Conservation (phyloP, 1,140 invertebrate species). For the Cotesia chilonis region DNA sequence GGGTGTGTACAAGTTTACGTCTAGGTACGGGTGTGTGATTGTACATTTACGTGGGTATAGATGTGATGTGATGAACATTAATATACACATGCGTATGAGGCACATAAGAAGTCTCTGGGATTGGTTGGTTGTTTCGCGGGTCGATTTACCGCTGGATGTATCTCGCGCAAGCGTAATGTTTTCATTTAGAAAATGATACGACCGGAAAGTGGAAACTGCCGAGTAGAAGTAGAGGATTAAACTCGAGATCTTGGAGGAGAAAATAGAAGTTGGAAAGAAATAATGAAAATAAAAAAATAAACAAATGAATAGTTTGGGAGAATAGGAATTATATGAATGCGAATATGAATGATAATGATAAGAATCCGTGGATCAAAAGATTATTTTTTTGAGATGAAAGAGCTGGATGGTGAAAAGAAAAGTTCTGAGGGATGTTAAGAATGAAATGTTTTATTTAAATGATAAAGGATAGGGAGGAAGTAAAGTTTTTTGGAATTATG, state of each 20-base stretch:
- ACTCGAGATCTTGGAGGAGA: slow-evolving; percentile 15
- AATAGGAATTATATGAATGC: too few species aligned
- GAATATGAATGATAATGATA: too few species aligned
- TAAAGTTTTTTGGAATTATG: too few species aligned
- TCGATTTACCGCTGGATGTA: slow-evolving; percentile 55
- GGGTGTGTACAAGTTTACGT: not conserved
- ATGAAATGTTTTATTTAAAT: too few species aligned
- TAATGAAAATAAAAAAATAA: not conserved
- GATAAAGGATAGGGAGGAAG: too few species aligned
- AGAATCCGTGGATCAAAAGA: too few species aligned
- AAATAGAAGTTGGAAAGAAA: slow-evolving; percentile 11
- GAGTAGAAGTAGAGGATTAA: slow-evolving; percentile 20
- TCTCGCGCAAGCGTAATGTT: slow-evolving; percentile 48
- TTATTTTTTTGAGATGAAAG: too few species aligned
- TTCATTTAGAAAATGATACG: not conserved
- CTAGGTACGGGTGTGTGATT: not conserved
- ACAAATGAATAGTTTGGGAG: not conserved
- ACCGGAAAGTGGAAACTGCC: not conserved
- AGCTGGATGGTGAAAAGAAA: too few species aligned
- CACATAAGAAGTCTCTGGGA: slow-evolving; percentile 27
- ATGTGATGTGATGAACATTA: not conserved
- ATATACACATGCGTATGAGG: slow-evolving; percentile 1
- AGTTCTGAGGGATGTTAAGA: too few species aligned
- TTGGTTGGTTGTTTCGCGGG: slow-evolving; percentile 59
- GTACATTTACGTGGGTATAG: not conserved